Evolutionary conservation across 2,113 vertebrate species (phyloP), one percentile per base, ranked within the genome.

Genomic region (Syngnathus scovelli): DNA sequence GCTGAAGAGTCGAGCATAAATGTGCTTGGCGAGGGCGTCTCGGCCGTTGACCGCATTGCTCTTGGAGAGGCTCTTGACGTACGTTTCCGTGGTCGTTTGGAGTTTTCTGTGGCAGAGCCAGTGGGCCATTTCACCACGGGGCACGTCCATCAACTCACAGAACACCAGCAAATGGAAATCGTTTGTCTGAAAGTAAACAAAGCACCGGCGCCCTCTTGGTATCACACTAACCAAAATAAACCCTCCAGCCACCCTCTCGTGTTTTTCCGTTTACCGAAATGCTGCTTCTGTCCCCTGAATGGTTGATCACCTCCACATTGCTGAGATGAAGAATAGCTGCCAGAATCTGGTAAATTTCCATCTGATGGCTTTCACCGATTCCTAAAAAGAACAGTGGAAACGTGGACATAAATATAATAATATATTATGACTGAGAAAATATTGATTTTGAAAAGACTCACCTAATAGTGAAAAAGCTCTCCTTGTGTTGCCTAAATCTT

Each of bases 21-120:
- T 93, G 79, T 95, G 93, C 74, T 99, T 99, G 54, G 96, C 93
- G 12, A 99, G 85, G 0, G 97, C 97, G 41, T 98, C 94, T 6
- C 96, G 90, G 65, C 94, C 93, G 19, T 95, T 94, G 41, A 93
- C 78, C 1, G 97, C 96, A 64, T 93, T 92, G 12, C 89, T 75
- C 75, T 92, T 94, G 78, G 94, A 88, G 74, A 99, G 87, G 18
- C 94, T 84, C 66, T 98, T 99, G 84, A 95, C 94, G 51, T 92
- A 96, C 4, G 93, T 97, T 84, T 99, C 97, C 0, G 93, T 88
- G 64, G 94, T 89, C 0, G 95, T 98, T 49, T 93, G 88, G 0
- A 99, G 91, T 80, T 96, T 98, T 70, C 91, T 91, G 54, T 98
- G 94, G 81, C 96, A 98, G 21, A 99, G 91, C 97, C 96, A 99